Base-by-base conservation (phyloP, 2,113 vertebrate genomes). In the Lates calcarifer region DNA sequence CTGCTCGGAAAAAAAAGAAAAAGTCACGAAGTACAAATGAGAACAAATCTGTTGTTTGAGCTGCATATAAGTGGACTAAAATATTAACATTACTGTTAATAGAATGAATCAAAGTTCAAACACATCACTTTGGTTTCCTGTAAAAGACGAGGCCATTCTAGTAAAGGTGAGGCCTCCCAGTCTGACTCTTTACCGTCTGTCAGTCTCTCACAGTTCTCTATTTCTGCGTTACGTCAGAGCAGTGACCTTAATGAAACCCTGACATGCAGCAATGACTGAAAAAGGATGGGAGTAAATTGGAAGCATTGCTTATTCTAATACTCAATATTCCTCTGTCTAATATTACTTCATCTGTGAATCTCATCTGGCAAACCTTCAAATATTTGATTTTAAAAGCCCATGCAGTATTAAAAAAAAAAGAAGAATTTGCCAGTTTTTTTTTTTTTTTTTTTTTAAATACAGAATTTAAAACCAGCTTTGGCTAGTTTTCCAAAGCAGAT, bases 211-310 rank as follows among this genome's bases (percentile, higher is more conserved):
- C 73, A 47, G 31, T 28, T 56, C 18, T 76, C 39, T 55, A 37
- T 47, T 66, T 60, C 31, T 61, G 0, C 33, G 37, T 82, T 77
- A 43, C 3, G 10, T 72, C 24, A 76, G 31, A 57, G 11, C 17
- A 0, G 9, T 88, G 89, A 86, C 76, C 63, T 71, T 20, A 82
- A 43, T 31, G 37, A 76, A 76, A 71, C 62, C 24, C 70, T 29
- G 64, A 57, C 3, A 18, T 53, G 31, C 49, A 47, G 29, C 12
- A 55, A 28, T 15, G 26, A 31, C 18, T 14, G 14, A 20, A 37
- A 29, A 28, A n/a, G 7, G 31, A 31, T 26, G 17, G 24, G 24
- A 10, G 20, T 10, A 15, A 26, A 6, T 4, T 68, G 2, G 20
- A 70, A 56, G 6, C 33, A 39, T 68, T 29, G 29, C 3, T 39